phyloP scores from a whole-genome alignment of 2,797 vertebrate genomes.

The Lepilemur septentrionalis region DNA sequence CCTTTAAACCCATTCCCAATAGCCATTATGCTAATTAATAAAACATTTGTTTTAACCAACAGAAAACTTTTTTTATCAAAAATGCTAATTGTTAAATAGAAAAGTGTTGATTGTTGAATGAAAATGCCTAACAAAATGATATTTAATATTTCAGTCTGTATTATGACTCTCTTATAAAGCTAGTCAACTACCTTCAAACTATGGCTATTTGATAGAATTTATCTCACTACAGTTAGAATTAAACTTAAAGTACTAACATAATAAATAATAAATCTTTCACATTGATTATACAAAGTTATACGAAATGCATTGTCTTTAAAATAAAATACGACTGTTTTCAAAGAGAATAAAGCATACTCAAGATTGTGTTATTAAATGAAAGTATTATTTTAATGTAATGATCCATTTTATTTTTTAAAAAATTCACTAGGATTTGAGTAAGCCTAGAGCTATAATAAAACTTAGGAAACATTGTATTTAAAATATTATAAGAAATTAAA shows the following conservation, averaged over 20 bases:
- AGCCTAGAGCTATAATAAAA: not conserved
- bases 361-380: not conserved
- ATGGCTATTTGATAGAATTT: not conserved
- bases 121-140: not conserved
- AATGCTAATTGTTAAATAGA: not conserved
- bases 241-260: not conserved
- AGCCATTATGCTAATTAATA: not conserved
- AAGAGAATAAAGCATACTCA: not conserved
- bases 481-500: slow-evolving; percentile 13
- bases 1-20: not conserved
- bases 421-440: not conserved
- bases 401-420: slow-evolving; percentile 2
- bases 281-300: not conserved
- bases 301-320: not conserved
- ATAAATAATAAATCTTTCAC: not conserved
- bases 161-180: not conserved
- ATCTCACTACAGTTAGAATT: not conserved
- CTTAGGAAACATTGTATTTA: not conserved
- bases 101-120: not conserved
- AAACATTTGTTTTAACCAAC: not conserved
- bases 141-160: not conserved
- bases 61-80: not conserved
- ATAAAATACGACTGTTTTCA: not conserved
- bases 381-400: not conserved
- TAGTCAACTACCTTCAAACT: not conserved